Conservation (phyloP, 30 jellyfish, hydroid and myxozoan genomes). For the Cassiopea xamachana region DNA sequence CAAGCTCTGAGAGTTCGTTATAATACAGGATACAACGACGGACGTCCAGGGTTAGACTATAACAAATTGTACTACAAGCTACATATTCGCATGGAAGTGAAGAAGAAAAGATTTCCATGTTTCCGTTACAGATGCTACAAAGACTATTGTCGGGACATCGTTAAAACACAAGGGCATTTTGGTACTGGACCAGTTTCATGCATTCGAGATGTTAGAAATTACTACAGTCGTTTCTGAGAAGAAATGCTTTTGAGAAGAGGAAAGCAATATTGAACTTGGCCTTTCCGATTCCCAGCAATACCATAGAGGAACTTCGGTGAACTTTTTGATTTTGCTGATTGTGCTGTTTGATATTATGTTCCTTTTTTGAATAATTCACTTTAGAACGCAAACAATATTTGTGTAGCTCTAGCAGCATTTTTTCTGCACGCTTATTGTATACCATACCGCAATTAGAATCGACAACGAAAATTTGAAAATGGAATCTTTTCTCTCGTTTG, state of each 20-base stretch:
- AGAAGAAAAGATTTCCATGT: conserved; percentile 73
- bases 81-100: conserved; percentile 70
- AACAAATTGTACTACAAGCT: conserved; percentile 71
- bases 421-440: no score
- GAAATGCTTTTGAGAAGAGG: background rate
- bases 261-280: background rate
- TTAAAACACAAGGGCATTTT: conserved; percentile 66
- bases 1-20: conserved; percentile 37
- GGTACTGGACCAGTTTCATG: conserved; percentile 76
- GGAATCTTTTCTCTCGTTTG: no score
- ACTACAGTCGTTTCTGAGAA: background rate
- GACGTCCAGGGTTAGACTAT: conserved; percentile 64
- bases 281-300: background rate
- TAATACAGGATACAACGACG: conserved; percentile 55
- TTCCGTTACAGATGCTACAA: conserved; percentile 67
- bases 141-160: conserved; percentile 61
- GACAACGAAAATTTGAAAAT: no score
- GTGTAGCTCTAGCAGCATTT: no score
- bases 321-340: no score
- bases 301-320: no score
- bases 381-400: no score
- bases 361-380: no score
- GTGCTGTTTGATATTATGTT: no score
- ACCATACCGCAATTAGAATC: no score
- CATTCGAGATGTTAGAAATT: conserved; percentile 33